Base-by-base conservation (phyloP, 2,888 invertebrate species). In the Arge pagana region DNA sequence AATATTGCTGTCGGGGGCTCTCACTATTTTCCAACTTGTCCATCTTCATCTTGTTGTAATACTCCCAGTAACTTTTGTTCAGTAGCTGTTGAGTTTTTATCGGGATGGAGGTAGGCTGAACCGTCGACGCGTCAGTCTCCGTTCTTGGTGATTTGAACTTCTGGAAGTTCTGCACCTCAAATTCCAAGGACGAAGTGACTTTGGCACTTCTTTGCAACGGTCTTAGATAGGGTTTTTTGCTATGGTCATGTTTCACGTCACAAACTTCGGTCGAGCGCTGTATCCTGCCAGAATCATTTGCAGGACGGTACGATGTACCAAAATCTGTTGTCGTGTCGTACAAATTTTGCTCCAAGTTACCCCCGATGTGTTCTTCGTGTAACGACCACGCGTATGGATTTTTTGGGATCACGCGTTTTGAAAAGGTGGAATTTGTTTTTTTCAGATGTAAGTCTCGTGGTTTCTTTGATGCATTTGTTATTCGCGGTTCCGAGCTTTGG, bases 11-110 rank as follows among this genome's bases (percentile, higher is more conserved):
- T 7, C 63, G 57, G 1, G 51, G n/a, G 48, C 28, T 54, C 5
- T 28, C 41, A 3, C 54, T 21, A 18, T 59, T 53, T 6, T 48
- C 39, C 21, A 57, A 50, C 41, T 61, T 60, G 5, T 56, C 50
- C 2, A 16, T 11, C 21, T 59, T 64, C 16, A 68, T 57, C 57
- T 62, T 69, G 10, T 67, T 66, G 21, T 70, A 71, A 59, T 69
- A 72, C 4, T 72, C 64, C 63, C 66, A 68, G 50, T 73, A 72
- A 58, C 63, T 72, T 49, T 68, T 66, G 40, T 62, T 71, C 26
- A 72, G 52, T 10, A 70, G 53, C 45, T 61, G 55, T 53, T 66
- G 70, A 1, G 71, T 72, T 45, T 70, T 66, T 5, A 63, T 52
- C 0, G 71, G 61, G 23, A 71, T 62, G 15, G 48, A 43, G 11